These are phyloP conservation scores for Ophion obscuratus DNA, from an alignment of 2,888 invertebrate genomes.

Conservation along the genomic window DNA sequence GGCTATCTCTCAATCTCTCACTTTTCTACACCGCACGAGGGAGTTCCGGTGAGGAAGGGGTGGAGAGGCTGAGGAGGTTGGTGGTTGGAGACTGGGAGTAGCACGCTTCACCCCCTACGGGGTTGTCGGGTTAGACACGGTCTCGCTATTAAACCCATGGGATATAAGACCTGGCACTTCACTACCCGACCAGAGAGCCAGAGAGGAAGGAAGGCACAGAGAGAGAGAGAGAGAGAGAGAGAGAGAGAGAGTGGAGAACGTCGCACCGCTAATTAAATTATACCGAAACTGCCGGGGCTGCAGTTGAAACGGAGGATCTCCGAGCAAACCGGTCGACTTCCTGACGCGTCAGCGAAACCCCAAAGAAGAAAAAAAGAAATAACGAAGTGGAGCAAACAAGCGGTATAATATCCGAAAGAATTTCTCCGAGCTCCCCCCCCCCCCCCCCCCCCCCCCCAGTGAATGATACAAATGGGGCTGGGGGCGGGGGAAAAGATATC, in stretches of 20 bases:
- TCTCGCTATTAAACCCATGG: conserved; percentile 81
- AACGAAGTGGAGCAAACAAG: conserved; percentile 26
- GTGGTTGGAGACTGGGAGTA: conserved; percentile 9
- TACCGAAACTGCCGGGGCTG: conserved; percentile 75
- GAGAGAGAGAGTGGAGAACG: conserved; percentile 35
- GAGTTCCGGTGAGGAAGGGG: conserved; percentile 7
- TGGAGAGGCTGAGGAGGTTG: not conserved
- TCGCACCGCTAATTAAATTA: conserved; percentile 80
- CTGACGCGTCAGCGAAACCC: conserved; percentile 57
- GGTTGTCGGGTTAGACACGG: conserved; percentile 73
- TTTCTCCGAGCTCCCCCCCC: not conserved
- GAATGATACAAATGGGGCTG: conserved; percentile 23
- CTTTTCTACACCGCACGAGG: conserved; percentile 32
- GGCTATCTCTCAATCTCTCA: conserved; percentile 32
- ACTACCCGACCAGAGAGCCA: conserved; percentile 69
- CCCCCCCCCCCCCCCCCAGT: not conserved
- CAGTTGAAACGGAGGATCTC: conserved; percentile 55
- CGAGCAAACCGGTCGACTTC: conserved; percentile 52
- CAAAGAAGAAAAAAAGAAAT: conserved; percentile 16
- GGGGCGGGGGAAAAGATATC: conserved; percentile 8
- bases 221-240: conserved; percentile 34
- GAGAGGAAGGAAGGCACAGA: conserved; percentile 20
- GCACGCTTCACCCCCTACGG: conserved; percentile 43
- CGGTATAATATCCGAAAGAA: conserved; percentile 41
- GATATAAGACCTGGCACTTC: conserved; percentile 79